Conservation (phyloP, 1,140 invertebrate species). For the Hycleus cichorii region DNA sequence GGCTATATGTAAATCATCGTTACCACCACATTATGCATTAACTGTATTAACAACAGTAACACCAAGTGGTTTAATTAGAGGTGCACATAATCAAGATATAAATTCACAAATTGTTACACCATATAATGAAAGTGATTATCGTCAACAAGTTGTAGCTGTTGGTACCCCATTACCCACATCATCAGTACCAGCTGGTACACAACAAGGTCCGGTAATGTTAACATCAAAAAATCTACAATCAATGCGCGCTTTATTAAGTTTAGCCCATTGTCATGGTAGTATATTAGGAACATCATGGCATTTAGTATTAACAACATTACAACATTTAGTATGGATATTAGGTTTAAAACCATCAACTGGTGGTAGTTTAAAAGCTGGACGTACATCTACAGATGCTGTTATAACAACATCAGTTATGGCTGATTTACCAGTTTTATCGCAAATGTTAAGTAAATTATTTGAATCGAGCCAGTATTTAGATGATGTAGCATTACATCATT, state of each 20-base stretch:
- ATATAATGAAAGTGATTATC: slow-evolving; percentile 54
- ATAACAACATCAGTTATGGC: slow-evolving; percentile 94
- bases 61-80: slow-evolving; percentile 40
- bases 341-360: slow-evolving; percentile 90
- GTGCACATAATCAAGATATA: slow-evolving; percentile 18
- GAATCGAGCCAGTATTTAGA: slow-evolving; percentile 91
- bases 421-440: slow-evolving; percentile 85
- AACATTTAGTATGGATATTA: slow-evolving; percentile 97
- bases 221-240: slow-evolving; percentile 97
- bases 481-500: slow-evolving; percentile 90
- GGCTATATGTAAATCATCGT: slow-evolving; percentile 86
- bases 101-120: slow-evolving; percentile 27
- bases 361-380: slow-evolving; percentile 77
- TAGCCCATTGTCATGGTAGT: slow-evolving; percentile 88
- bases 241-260: slow-evolving; percentile 80
- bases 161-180: slow-evolving; percentile 85
- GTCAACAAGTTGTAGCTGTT: slow-evolving; percentile 89
- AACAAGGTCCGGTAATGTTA: slow-evolving; percentile 95
- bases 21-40: slow-evolving; percentile 91
- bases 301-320: slow-evolving; percentile 87
- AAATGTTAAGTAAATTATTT: slow-evolving; percentile 88
- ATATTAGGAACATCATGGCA: slow-evolving; percentile 92
- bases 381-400: slow-evolving; percentile 71
- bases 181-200: slow-evolving; percentile 67
- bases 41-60: slow-evolving; percentile 68